phyloP scores from a whole-genome alignment of 2,888 invertebrate species.

The Chromoteleia sp. region DNA sequence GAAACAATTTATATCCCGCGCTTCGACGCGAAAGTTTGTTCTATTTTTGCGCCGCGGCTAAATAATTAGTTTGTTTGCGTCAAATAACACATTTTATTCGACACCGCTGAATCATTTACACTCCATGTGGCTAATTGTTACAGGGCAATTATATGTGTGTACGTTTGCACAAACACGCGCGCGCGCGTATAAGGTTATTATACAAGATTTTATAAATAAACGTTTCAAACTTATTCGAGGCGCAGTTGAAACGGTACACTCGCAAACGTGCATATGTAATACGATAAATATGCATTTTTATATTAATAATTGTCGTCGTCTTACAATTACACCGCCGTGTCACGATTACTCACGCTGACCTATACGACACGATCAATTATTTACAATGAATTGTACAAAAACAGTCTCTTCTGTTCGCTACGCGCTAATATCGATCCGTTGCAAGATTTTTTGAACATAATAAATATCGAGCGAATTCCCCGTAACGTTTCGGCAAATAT shows the following conservation, averaged over 20 bases:
- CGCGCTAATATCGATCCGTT: conserved; percentile 19
- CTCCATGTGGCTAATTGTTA: too few species aligned
- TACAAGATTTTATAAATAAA: too few species aligned
- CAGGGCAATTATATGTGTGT: too few species aligned
- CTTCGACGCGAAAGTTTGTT: neutral
- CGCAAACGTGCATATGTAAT: too few species aligned
- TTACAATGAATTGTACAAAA: conserved; percentile 21
- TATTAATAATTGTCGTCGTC: too few species aligned
- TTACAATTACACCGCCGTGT: too few species aligned
- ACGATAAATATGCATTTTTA: too few species aligned
- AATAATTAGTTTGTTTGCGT: conserved; percentile 45
- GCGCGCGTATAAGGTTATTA: too few species aligned
- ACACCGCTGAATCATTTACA: conserved; percentile 33
- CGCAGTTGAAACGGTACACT: too few species aligned
- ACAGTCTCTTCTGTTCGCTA: neutral
- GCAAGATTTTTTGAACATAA: conserved; percentile 34
- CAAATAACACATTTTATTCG: conserved; percentile 51
- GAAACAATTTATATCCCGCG: conserved; percentile 15
- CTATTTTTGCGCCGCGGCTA: conserved; percentile 6
- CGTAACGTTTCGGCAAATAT: conserved; percentile 26
- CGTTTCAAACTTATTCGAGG: too few species aligned
- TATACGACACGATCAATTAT: conserved; percentile 45
- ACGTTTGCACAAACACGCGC: too few species aligned
- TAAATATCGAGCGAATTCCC: conserved; percentile 22
- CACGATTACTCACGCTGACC: too few species aligned